A percentile compares a stretch with the other conserved stretches of the same genome.
Conservation (phyloP, 1,140 invertebrate species). For the Tachypleus tridentatus region DNA sequence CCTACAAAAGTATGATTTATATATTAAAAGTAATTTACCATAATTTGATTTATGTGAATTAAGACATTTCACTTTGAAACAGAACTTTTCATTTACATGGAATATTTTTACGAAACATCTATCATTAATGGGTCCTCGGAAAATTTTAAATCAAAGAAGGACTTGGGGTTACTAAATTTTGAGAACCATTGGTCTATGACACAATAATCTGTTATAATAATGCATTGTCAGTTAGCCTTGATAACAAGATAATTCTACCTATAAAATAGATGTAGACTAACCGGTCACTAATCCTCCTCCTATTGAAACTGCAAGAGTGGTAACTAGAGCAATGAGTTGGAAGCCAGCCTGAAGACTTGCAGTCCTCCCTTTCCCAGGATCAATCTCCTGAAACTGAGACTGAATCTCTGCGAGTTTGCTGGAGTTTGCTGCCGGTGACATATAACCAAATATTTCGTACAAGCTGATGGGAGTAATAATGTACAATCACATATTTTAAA, state of each 20-base stretch:
- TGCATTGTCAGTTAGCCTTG: neutral
- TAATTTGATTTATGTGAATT: too few relatives aligned
- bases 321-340: conserved; percentile 56
- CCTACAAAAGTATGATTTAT: too few relatives aligned
- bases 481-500: neutral
- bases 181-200: neutral
- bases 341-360: conserved; percentile 58
- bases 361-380: conserved; percentile 45
- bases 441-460: conserved; percentile 40
- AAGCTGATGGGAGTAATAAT: conserved; percentile 29
- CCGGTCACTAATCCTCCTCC: conserved; percentile 67
- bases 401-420: conserved; percentile 28
- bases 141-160: too few relatives aligned
- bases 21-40: too few relatives aligned
- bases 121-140: too few relatives aligned
- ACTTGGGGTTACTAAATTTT: too few relatives aligned
- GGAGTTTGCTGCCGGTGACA: conserved; percentile 34
- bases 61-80: too few relatives aligned
- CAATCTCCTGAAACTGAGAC: conserved; percentile 23
- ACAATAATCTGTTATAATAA: neutral
- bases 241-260: neutral
- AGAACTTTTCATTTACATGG: too few relatives aligned
- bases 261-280: conserved; percentile 32
- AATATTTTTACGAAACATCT: too few relatives aligned
- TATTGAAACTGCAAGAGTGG: conserved; percentile 57